phyloP scores from a whole-genome alignment of 2,113 vertebrate genomes.

The Vulpes lagopus region DNA sequence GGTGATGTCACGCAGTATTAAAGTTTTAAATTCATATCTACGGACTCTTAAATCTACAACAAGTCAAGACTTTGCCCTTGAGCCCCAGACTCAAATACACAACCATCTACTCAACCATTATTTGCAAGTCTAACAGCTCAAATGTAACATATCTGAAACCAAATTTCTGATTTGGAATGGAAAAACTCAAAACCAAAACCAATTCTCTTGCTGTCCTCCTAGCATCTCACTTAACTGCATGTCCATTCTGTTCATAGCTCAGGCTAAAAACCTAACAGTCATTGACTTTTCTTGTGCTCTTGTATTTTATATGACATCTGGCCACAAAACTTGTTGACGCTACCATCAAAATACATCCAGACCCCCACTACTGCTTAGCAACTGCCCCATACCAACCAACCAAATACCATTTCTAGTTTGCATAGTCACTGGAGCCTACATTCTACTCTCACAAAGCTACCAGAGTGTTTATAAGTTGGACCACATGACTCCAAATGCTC shows the following conservation, averaged over 20 bases:
- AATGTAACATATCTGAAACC: neutral
- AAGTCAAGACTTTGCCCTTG: neutral
- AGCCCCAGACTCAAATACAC: neutral
- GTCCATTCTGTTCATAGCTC: neutral
- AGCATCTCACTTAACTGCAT: neutral
- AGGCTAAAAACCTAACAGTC: neutral
- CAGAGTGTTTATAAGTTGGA: neutral
- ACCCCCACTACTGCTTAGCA: neutral
- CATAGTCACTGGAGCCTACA: neutral
- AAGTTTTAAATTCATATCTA: neutral
- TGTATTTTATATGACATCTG: neutral
- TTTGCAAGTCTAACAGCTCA: neutral
- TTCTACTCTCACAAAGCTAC: neutral
- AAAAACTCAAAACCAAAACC: neutral
- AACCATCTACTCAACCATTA: neutral
- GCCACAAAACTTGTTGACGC: neutral
- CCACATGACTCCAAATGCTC: neutral
- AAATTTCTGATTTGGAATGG: neutral
- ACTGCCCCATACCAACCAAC: neutral
- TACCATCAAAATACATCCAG: neutral
- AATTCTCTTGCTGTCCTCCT: neutral
- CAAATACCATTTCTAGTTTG: neutral
- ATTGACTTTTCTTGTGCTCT: neutral
- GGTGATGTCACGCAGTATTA: neutral
- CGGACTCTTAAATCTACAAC: neutral